Conservation (phyloP, 2,113 vertebrate species). For the Eptesicus fuscus region DNA sequence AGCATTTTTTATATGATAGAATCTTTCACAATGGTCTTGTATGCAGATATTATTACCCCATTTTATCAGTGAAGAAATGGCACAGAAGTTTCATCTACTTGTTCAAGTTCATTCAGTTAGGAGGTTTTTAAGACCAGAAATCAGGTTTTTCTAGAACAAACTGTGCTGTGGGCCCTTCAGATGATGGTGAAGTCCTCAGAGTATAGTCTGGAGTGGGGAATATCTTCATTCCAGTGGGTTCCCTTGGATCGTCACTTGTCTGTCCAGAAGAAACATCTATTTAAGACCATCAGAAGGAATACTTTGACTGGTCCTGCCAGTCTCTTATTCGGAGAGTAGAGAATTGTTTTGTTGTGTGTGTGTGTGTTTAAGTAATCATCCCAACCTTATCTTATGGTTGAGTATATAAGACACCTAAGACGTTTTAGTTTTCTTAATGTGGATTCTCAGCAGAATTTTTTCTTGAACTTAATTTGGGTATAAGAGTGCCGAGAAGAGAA, state of each 20-base stretch:
- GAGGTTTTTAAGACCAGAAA: neutral
- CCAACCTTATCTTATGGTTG: neutral
- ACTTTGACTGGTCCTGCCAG: neutral
- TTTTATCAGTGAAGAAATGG: neutral
- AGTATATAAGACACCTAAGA: neutral
- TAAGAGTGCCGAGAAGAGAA: neutral
- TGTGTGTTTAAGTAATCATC: neutral
- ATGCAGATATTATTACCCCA: neutral
- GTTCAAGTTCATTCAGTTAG: neutral
- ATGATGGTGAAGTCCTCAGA: neutral
- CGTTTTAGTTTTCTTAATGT: neutral
- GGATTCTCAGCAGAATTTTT: neutral
- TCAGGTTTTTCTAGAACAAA: neutral
- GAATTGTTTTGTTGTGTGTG: neutral
- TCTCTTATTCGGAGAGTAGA: neutral
- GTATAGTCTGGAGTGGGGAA: neutral
- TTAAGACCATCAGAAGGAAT: neutral
- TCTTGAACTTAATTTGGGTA: neutral
- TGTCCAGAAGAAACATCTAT: neutral
- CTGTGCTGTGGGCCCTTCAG: neutral
- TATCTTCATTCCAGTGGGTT: neutral
- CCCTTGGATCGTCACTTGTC: neutral
- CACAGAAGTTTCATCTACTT: neutral
- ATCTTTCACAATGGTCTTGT: neutral
- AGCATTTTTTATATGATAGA: neutral